Evolutionary conservation across 2,797 vertebrate species (phyloP).

Genomic region (Cuculus canorus): DNA sequence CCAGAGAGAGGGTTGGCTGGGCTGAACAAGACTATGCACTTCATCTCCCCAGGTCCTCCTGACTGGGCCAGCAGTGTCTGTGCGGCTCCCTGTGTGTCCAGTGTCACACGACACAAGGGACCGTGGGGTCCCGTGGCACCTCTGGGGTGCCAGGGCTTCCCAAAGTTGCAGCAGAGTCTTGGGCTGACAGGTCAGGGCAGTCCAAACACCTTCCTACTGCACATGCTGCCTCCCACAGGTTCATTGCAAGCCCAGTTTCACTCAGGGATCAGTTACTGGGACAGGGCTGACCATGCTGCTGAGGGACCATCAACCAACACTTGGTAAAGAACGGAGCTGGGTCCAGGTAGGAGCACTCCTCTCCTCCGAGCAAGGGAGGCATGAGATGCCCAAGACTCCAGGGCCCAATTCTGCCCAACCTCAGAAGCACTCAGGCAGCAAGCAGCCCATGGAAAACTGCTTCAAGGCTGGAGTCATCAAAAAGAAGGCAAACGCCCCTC

Average conservation of each 20-base stretch:
- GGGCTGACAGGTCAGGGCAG: background rate
- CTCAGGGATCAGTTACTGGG: background rate
- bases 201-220: no score
- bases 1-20: background rate
- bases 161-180: background rate
- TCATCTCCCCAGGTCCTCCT: background rate
- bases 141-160: background rate
- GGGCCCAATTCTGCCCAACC: background rate
- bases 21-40: background rate
- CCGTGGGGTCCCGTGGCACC: background rate
- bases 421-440: background rate
- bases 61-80: background rate
- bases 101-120: background rate
- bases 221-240: rapidly evolving
- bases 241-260: no score
- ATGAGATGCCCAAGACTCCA: rapidly evolving
- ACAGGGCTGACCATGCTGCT: background rate
- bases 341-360: rapidly evolving
- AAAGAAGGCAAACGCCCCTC: background rate
- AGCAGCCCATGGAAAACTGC: background rate
- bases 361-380: background rate
- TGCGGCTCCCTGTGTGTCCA: background rate
- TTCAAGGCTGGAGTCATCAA: background rate
- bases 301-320: background rate
- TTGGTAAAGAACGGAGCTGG: background rate